These are phyloP conservation scores for Cyrtorhinus lividipennis DNA, from an alignment of 1,140 invertebrate species.

Conservation along the genomic window DNA sequence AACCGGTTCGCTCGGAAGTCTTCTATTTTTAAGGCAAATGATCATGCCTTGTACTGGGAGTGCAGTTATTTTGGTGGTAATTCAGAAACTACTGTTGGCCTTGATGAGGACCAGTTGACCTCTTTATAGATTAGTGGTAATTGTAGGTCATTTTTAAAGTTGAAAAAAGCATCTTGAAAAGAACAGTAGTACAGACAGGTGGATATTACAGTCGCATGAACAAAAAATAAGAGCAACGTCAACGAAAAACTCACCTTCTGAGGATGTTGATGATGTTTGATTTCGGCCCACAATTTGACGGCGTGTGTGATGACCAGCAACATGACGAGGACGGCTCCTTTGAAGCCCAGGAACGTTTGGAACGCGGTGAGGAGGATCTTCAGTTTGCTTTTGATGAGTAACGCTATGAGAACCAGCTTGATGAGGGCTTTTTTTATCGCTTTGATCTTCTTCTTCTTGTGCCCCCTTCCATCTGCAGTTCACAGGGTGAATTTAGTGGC, in stretches of 20 bases:
- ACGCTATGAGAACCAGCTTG: conserved; percentile 26
- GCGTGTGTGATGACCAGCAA: conserved; percentile 26
- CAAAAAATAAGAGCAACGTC: too few relatives aligned
- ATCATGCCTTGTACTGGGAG: too few relatives aligned
- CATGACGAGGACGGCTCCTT: conserved; percentile 25
- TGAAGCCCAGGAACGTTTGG: conserved; percentile 26
- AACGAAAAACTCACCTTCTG: conserved; percentile 23
- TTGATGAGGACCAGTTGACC: too few relatives aligned
- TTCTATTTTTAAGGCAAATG: too few relatives aligned
- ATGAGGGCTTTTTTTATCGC: conserved; percentile 27
- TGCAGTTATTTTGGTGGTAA: too few relatives aligned
- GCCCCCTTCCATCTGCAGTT: conserved; percentile 20
- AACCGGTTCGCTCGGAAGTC: too few relatives aligned
- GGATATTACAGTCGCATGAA: not conserved
- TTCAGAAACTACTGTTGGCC: too few relatives aligned
- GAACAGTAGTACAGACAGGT: too few relatives aligned
- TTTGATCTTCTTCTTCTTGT: conserved; percentile 28
- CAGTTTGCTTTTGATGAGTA: conserved; percentile 27
- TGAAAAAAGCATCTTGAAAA: too few relatives aligned
- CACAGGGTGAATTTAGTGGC: too few relatives aligned
- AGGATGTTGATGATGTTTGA: conserved; percentile 24
- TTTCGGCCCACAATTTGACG: conserved; percentile 27
- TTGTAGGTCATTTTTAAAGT: too few relatives aligned
- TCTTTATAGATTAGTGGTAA: too few relatives aligned
- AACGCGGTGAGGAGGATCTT: conserved; percentile 27